Evolutionary conservation across 2,888 invertebrate genomes (phyloP), one percentile per base, ranked within the genome.

Genomic region (Drosophila tanythrix): DNA sequence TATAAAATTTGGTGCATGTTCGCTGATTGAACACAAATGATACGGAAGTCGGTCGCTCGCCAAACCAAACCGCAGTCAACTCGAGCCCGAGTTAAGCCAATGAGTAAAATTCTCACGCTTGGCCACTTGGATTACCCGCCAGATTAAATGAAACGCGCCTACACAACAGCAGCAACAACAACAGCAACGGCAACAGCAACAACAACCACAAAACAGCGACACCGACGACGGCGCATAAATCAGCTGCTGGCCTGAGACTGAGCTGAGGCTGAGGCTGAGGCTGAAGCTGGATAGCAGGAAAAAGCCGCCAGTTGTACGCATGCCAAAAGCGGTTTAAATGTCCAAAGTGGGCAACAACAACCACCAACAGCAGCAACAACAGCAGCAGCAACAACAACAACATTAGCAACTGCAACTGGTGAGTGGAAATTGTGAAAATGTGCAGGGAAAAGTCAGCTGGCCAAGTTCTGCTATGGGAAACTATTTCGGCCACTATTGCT

Each of bases 251-350:
- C 21, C 55, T 27, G 55, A 57, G 74, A 64, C 59, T 58, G 53
- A 51, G 59, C 58, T 38, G 40, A n/a, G 53, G 51, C 59, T 43
- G 43, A 1, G 48, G 67, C 48, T 63, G 57, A 1, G 27, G 38
- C 56, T 58, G 64, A 33, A 63, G 68, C 66, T 80, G 70, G 74
- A 65, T 72, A 71, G 78, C 73, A 65, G 74, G 81, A 79, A 79
- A 78, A 80, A 76, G 81, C 77, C 77, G 81, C 81, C 76, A 80
- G 85, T 86, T 88, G 87, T 88, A 89, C 88, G 90, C 88, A 88
- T 86, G 87, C 90, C 88, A 89, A 89, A 89, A 84, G 90, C 90
- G 84, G 89, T 90, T 88, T 90, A 89, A 90, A 88, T 90, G 88
- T 90, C 88, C 88, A 90, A 88, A 90, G 90, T 88, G 90, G 88